Base-by-base conservation (phyloP, 2,888 invertebrate species). In the Kuschelorhynchus macadamiae region DNA sequence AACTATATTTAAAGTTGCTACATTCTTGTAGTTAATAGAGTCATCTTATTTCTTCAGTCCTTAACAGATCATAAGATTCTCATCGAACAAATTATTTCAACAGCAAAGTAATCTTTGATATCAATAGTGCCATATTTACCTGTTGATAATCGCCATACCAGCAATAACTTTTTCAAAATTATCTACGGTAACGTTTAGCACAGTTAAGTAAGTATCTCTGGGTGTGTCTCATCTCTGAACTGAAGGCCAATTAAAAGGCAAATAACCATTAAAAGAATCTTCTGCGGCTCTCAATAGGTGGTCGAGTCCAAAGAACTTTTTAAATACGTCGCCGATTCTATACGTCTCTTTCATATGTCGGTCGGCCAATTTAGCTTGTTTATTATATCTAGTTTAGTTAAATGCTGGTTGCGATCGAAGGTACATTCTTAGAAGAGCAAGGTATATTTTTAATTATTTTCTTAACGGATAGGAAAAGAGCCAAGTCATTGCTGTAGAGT, bases 261-360 rank as follows among this genome's bases (percentile, higher is more conserved):
- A 64, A 56, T 56, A 47, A 56, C 49, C 56, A 53, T 64, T 56
- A 55, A 56, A 65, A 53, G 61, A 63, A 63, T 63, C 62, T 63
- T 63, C 62, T 55, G 52, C 60, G 42, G 60, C 47, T 52, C 65
- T 59, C 66, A 57, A 64, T 66, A 66, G 66, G 66, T 66, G 66
- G 66, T 66, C 66, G 59, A 41, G 50, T 39, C 56, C 30, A 36
- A 32, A 25, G 42, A 49, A 57, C 57, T 57, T 65, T 65, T 65
- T 47, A 52, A 59, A 59, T 59, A 59, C 59, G 42, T 55, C 55
- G 55, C 42, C 9, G 30, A 55, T 42, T 55, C 17, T 49, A 47
- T 49, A 53, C 53, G 46, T 53, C 63, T 56, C 63, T 63, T 63
- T 56, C 41, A 63, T 55, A 55, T 47, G 63, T 63, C 55, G 55